phyloP scores from a whole-genome alignment of 2,113 vertebrate genomes.

The Serilophus lunatus region DNA sequence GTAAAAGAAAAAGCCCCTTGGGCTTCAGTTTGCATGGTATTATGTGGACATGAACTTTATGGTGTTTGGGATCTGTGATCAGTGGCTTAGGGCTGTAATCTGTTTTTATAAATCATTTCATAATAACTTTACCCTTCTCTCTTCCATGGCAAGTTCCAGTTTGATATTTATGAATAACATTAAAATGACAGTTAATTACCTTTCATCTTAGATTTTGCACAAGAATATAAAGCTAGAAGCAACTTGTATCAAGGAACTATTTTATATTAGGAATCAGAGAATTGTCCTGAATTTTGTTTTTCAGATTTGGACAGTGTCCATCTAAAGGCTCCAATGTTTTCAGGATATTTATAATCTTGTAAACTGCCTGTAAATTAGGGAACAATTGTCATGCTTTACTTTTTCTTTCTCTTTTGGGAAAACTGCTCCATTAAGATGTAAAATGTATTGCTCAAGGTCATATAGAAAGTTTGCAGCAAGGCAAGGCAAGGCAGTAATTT shows the following conservation, averaged over 20 bases:
- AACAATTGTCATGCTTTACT: background rate
- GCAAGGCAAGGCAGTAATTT: background rate
- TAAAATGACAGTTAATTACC: conserved; percentile 13
- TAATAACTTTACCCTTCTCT: background rate
- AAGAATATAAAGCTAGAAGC: background rate
- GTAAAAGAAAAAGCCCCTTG: background rate
- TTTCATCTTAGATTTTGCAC: background rate
- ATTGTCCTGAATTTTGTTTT: background rate
- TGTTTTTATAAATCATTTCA: background rate
- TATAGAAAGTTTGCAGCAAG: background rate
- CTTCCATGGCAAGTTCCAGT: background rate
- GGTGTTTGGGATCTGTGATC: background rate
- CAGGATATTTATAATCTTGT: background rate
- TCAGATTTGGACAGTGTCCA: background rate
- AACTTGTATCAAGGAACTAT: background rate
- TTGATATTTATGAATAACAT: conserved; percentile 22
- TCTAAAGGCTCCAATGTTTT: background rate
- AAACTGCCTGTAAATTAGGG: background rate
- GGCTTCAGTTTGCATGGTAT: background rate
- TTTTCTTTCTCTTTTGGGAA: background rate
- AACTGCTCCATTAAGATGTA: background rate
- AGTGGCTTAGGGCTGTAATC: background rate
- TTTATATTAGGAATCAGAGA: background rate
- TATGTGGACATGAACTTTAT: background rate
- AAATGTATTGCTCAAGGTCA: background rate